A percentile compares a stretch with the other conserved stretches of the same genome.
phyloP scores from a whole-genome alignment of 2,113 vertebrate species.

The Mastomys coucha region DNA sequence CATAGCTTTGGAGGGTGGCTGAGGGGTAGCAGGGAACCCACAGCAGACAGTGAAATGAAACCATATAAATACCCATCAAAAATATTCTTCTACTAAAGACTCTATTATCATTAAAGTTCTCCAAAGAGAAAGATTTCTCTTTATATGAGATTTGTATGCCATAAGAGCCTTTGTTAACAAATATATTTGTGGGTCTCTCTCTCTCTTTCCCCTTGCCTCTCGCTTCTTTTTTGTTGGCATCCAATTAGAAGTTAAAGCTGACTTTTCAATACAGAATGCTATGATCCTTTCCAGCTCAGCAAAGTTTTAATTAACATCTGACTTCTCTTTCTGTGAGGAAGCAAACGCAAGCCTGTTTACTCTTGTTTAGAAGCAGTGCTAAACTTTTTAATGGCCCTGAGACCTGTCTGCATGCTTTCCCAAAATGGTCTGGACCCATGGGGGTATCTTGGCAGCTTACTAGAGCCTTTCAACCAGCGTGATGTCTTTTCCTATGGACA shows the following conservation, averaged over 20 bases:
- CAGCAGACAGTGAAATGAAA: not conserved
- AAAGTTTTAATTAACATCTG: conserved; percentile 83
- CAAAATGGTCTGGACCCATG: conserved; percentile 42
- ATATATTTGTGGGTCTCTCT: conserved; percentile 39
- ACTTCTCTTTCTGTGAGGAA: conserved; percentile 74
- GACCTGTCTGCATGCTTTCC: conserved; percentile 31
- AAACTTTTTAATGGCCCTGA: conserved; percentile 72
- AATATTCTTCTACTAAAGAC: conserved; percentile 38
- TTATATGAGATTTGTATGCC: conserved; percentile 66
- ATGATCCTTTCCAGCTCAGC: conserved; percentile 54
- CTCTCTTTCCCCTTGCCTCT: not conserved
- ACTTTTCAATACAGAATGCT: conserved; percentile 73
- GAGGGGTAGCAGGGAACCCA: not conserved
- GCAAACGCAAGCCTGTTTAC: conserved; percentile 68
- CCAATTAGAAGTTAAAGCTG: conserved; percentile 81
- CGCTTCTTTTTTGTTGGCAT: not conserved
- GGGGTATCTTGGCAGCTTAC: conserved; percentile 51
- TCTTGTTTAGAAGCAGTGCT: conserved; percentile 49
- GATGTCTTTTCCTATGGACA: conserved; percentile 58
- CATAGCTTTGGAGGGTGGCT: not conserved
- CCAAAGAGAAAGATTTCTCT: conserved; percentile 54
- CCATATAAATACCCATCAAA: conserved; percentile 39
- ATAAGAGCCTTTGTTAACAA: conserved; percentile 69
- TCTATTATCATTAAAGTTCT: conserved; percentile 48
- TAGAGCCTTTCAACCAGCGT: conserved; percentile 65